Conservation (phyloP, 2,888 invertebrate genomes). For the Lycaena phlaeas region DNA sequence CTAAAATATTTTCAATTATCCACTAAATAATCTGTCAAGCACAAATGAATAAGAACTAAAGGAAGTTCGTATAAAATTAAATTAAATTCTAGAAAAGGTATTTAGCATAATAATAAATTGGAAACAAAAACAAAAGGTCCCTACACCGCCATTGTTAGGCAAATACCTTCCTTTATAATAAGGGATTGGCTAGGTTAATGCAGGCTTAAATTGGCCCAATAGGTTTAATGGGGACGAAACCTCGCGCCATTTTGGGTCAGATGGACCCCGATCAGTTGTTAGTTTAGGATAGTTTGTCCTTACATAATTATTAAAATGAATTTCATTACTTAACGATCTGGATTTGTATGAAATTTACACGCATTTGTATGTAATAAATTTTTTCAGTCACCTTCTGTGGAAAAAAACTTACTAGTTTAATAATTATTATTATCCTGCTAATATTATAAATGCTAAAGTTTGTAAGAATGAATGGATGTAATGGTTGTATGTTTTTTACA, state of each 20-base stretch:
- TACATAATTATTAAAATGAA: conserved; percentile 10
- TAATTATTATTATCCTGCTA: too few species aligned
- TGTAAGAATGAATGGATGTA: too few species aligned
- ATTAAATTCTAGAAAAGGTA: neutral
- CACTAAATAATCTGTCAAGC: too few species aligned
- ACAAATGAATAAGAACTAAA: too few species aligned
- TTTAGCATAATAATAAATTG: conserved; percentile 7
- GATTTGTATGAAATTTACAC: neutral
- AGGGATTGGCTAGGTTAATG: conserved; percentile 21
- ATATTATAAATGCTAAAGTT: too few species aligned
- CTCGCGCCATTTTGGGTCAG: conserved; percentile 17
- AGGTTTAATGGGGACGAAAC: conserved; percentile 18
- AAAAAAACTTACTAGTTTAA: too few species aligned
- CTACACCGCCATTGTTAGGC: conserved; percentile 17
- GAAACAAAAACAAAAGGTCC: conserved; percentile 13
- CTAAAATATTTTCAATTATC: too few species aligned
- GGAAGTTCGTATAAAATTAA: too few species aligned
- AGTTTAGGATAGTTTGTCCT: conserved; percentile 13
- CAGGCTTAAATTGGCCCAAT: conserved; percentile 19
- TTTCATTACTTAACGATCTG: conserved; percentile 7
- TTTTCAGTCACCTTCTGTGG: too few species aligned
- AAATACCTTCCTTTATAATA: conserved; percentile 20
- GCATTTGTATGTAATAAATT: too few species aligned
- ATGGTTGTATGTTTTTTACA: too few species aligned
- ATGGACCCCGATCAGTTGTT: conserved; percentile 17